Percentiles rank a stretch among this genome's conserved stretches.
These are phyloP conservation scores for Calonectris borealis DNA, from an alignment of 2,113 vertebrate species.

Conservation along the genomic window DNA sequence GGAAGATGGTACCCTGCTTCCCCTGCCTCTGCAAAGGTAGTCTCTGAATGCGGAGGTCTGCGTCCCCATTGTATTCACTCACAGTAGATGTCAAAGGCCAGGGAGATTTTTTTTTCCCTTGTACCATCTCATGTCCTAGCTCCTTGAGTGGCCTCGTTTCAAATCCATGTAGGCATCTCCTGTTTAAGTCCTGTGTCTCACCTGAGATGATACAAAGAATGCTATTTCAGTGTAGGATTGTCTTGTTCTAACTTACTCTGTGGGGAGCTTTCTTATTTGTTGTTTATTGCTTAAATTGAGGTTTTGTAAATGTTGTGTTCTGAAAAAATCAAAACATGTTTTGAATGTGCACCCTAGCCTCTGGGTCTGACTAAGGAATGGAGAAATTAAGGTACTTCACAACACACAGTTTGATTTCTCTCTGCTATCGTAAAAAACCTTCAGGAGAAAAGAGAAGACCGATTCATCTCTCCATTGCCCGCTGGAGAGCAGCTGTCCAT, in stretches of 20 bases:
- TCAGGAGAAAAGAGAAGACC: background rate
- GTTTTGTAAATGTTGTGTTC: background rate
- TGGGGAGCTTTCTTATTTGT: background rate
- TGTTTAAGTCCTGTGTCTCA: background rate
- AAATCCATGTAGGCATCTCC: background rate
- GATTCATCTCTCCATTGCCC: background rate
- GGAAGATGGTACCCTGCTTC: rapidly evolving
- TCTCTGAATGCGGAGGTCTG: background rate
- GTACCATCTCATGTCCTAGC: background rate
- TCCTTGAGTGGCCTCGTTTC: background rate
- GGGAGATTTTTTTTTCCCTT: background rate
- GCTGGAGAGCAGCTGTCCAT: background rate
- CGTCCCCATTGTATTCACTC: background rate
- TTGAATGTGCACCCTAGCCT: background rate
- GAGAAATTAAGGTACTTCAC: background rate
- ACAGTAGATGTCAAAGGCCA: background rate
- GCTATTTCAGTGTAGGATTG: background rate
- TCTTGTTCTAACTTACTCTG: background rate
- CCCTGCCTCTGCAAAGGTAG: background rate
- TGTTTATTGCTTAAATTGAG: background rate
- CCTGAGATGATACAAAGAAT: rapidly evolving
- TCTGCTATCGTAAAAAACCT: background rate
- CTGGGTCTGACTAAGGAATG: background rate
- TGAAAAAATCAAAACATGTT: background rate
- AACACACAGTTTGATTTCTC: background rate